Conservation (phyloP, 1,140 invertebrate species). For the Drosophila punjabiensis region DNA sequence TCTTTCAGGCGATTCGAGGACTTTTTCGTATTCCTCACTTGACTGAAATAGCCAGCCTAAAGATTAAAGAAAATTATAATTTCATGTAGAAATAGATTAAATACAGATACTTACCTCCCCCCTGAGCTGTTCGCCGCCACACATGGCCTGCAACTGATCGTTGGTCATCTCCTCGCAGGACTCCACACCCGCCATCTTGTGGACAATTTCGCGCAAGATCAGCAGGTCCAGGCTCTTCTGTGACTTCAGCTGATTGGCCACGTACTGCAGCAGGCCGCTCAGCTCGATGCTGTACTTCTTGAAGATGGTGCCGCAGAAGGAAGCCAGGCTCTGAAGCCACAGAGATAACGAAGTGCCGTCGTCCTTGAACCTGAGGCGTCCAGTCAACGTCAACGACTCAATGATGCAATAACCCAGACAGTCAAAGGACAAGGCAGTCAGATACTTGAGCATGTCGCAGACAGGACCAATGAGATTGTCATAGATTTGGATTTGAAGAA, state of each 20-base stretch:
- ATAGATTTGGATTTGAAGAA: constrained; percentile 97
- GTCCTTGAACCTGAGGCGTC: constrained; percentile 92
- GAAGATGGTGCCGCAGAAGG: constrained; percentile 97
- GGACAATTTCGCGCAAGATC: constrained; percentile 98
- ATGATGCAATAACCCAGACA: constrained; percentile 98
- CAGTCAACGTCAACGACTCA: constrained; percentile 93
- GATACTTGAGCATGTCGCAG: constrained; percentile 98
- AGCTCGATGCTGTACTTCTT: constrained; percentile 99
- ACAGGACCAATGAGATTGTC: constrained; percentile 99
- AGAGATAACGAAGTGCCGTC: constrained; percentile 97
- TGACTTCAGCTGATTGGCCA: constrained; percentile 98
- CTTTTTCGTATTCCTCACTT: constrained; percentile 98
- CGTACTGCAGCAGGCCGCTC: constrained; percentile 97
- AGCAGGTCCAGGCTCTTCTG: constrained; percentile 98
- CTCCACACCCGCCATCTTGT: constrained; percentile 99
- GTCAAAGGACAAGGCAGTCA: constrained; percentile 98
- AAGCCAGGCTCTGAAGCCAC: constrained; percentile 97
- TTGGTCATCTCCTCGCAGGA: constrained; percentile 97
- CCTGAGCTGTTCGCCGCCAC: constrained; percentile 97
- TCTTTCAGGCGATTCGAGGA: constrained; percentile 98
- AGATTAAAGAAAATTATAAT: neutral
- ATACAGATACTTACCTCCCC: constrained; percentile 88
- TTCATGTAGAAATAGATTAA: neutral
- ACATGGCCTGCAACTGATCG: constrained; percentile 98
- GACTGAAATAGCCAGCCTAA: constrained; percentile 96